Evolutionary conservation across 2,888 invertebrate genomes (phyloP), one percentile per base, ranked within the genome.

Genomic region (Lasioglossum oenotherae): DNA sequence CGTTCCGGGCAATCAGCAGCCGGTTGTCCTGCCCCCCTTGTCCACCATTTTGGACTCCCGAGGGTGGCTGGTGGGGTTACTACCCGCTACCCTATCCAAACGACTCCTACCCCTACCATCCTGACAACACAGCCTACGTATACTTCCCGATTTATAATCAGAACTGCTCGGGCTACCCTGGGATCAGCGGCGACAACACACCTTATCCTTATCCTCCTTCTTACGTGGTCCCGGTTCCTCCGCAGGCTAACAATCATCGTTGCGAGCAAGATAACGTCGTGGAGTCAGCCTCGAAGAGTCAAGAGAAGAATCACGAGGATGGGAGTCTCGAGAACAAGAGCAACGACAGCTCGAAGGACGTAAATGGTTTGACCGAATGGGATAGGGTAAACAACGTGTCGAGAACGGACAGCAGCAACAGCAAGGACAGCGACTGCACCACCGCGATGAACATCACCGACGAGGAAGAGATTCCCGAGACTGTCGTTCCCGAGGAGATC

Each of bases 1-100:
- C 92, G 90, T 93, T 91, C 92, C 92, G 92, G 93, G 91, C 92
- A 93, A 93, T 94, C 94, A 94, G 92, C 91, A 94, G 90, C 91
- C 90, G 91, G 79, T 93, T 88, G 91, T 91, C 90, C 91, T 92
- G 84, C 94, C 95, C 57, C 57, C 80, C 80, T 16, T 88, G 91
- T 89, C 90, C 93, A 75, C 75, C 92, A 49, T 91, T 89, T 46
- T 92, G 91, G 90, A 89, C 91, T 84, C 91, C 92, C 35, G 92
- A 93, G 46, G 87, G 83, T 46, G 88, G 85, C 85, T 92, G 93
- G 88, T 94, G 93, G 94, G 85, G 90, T 74, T 94, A 91, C 77
- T 90, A 89, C 74, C 93, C 93, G 1, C 46, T 92, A 19, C 85
- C 90, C 5, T 91, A 90, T 44, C 79, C 88, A 53, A 83, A 83